phyloP scores from a whole-genome alignment of 2,797 vertebrate species.

The Notolepis coatsorum region DNA sequence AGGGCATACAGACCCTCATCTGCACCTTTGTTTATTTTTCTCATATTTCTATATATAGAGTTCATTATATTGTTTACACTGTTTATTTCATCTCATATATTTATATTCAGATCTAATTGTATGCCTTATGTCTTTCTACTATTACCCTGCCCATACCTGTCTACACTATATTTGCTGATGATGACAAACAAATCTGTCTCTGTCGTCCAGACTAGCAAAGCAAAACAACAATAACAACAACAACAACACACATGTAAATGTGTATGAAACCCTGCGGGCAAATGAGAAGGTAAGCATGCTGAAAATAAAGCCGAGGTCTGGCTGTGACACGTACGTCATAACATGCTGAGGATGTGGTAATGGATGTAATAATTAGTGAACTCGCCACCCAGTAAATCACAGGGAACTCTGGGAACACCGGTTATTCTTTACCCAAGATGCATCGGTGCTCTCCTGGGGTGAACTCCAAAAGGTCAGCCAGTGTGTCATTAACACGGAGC shows the following conservation, averaged over 20 bases:
- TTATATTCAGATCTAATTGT: too few relatives aligned
- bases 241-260: conserved; percentile 17
- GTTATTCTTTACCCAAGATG: conserved; percentile 75
- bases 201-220: conserved; percentile 14
- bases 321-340: conserved; percentile 64
- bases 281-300: conserved; percentile 62
- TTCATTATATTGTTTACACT: too few relatives aligned
- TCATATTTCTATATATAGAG: too few relatives aligned
- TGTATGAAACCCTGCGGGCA: conserved; percentile 50
- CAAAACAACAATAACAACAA: conserved; percentile 35
- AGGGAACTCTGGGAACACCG: conserved; percentile 51
- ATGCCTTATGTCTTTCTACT: too few relatives aligned
- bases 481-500: conserved; percentile 72
- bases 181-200: conserved; percentile 4
- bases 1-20: too few relatives aligned
- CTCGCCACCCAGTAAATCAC: conserved; percentile 74
- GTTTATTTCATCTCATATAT: too few relatives aligned
- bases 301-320: conserved; percentile 50
- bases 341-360: conserved; percentile 69
- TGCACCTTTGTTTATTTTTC: too few relatives aligned
- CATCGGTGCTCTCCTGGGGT: conserved; percentile 76
- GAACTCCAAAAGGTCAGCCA: conserved; percentile 76
- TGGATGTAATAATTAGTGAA: conserved; percentile 80
- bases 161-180: too few relatives aligned
- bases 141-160: too few relatives aligned